Base-by-base conservation (phyloP, 2,113 vertebrate species). In the Piprites chloris region DNA sequence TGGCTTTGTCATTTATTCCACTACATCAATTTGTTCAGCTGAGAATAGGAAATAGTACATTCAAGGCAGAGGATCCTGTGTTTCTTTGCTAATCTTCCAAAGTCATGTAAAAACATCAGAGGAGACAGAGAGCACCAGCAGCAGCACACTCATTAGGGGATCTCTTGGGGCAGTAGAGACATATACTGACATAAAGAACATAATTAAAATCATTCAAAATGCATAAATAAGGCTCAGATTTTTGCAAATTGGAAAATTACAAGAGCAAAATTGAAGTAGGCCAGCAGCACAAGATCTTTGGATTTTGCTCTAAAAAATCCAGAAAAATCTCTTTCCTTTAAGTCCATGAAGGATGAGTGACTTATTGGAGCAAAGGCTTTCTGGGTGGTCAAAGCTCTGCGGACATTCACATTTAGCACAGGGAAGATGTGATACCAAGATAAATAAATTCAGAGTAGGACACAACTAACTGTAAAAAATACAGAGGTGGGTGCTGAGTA, bases 1-100 rank as follows among this genome's bases (percentile, higher is more conserved):
- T 91, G 91, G 83, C 87, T 69, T 62, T 37, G 67, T 94, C 75
- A 92, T 88, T 92, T 95, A 71, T 93, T 93, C 80, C 89, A 92
- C 86, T 81, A 35, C 39, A 71, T 59, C 55, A 39, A 24, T 92
- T 95, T 95, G 33, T 67, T 89, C 89, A 92, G 63, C 55, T 86
- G 83, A 59, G 26, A 53, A 39, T 7, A 62, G 47, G 33, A 69
- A 14, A 63, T 11, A 46, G 39, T 19, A 39, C 46, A 30, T 19
- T 33, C 16, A 83, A 86, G 56, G 47, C 3, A 81, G 55, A 55
- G 35, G 28, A 66, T 68, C 27, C 58, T 82, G 26, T 52, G 20
- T 71, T 85, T 90, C 62, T 77, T 72, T 81, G 47, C 42, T 61
- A 87, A 59, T 23, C 24, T 85, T 87, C 35, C 77, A 93, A 85